These are phyloP conservation scores for Smittia aterrima DNA, from an alignment of 2,888 invertebrate genomes.

Conservation along the genomic window DNA sequence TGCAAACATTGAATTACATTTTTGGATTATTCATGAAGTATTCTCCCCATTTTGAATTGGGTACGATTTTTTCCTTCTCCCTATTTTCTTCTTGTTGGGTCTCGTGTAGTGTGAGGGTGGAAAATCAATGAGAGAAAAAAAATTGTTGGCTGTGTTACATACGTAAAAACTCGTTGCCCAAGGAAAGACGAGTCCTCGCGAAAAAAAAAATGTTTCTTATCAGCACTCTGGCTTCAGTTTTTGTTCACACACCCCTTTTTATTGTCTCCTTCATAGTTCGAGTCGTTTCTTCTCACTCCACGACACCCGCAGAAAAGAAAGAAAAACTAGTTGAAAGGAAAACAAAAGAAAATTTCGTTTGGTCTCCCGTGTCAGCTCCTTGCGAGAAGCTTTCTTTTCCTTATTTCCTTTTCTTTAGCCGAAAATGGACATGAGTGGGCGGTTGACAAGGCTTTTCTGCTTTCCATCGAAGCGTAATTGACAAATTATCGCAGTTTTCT, in stretches of 20 bases:
- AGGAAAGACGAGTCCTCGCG: constrained; percentile 31
- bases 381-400: background rate
- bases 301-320: background rate
- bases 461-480: background rate
- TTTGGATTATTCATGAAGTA: constrained; percentile 39
- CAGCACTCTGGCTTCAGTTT: background rate
- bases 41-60: constrained; percentile 13
- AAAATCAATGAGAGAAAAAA: constrained; percentile 40
- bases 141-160: constrained; percentile 25
- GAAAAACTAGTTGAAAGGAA: background rate
- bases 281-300: background rate
- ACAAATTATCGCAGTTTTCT: background rate
- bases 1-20: constrained; percentile 40
- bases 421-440: background rate
- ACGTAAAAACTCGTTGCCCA: constrained; percentile 37
- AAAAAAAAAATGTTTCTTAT: constrained; percentile 16
- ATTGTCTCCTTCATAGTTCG: constrained; percentile 17
- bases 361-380: background rate
- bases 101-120: constrained; percentile 22
- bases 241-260: constrained; percentile 23
- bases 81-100: constrained; percentile 9
- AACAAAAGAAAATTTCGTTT: constrained; percentile 2
- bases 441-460: background rate
- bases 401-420: background rate
- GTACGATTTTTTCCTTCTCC: constrained; percentile 6